Percentiles rank a stretch among this genome's conserved stretches.
These are phyloP conservation scores for Trematocara macrostoma DNA, from an alignment of 2,113 vertebrate genomes.

Conservation along the genomic window DNA sequence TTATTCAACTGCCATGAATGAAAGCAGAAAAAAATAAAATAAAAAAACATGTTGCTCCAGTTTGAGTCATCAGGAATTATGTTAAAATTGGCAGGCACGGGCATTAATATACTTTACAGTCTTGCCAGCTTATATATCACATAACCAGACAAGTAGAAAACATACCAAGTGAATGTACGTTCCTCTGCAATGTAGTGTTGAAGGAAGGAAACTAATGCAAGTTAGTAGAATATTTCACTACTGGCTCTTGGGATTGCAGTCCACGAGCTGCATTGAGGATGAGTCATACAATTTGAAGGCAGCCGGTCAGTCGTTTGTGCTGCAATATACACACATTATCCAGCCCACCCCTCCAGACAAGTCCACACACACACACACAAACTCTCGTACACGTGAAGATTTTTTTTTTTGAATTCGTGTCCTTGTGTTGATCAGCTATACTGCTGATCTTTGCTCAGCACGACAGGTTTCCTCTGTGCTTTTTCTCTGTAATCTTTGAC, in stretches of 20 bases:
- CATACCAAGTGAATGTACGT: not conserved
- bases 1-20: not conserved
- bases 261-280: slow-evolving; percentile 36
- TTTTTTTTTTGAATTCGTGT: not conserved
- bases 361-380: not conserved
- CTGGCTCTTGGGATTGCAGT: slow-evolving; percentile 36
- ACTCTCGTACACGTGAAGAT: not conserved
- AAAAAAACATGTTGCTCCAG: not conserved
- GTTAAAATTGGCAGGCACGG: slow-evolving; percentile 7
- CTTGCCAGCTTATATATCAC: not conserved
- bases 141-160: not conserved
- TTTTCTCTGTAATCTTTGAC: slow-evolving; percentile 5
- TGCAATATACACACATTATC: slow-evolving; percentile 51
- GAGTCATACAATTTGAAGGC: slow-evolving; percentile 61
- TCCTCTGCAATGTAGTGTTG: not conserved
- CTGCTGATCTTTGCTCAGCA: slow-evolving; percentile 21
- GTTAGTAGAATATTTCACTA: slow-evolving; percentile 49
- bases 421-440: slow-evolving; percentile 17
- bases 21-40: not conserved
- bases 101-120: not conserved
- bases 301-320: slow-evolving; percentile 45
- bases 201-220: slow-evolving; percentile 50
- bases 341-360: slow-evolving; percentile 6
- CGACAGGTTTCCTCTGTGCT: not conserved
- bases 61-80: slow-evolving; percentile 44